A percentile compares a stretch with the other conserved stretches of the same genome.
Evolutionary conservation across 1,140 invertebrate genomes (phyloP).

Genomic region (Caerostris extrusa): DNA sequence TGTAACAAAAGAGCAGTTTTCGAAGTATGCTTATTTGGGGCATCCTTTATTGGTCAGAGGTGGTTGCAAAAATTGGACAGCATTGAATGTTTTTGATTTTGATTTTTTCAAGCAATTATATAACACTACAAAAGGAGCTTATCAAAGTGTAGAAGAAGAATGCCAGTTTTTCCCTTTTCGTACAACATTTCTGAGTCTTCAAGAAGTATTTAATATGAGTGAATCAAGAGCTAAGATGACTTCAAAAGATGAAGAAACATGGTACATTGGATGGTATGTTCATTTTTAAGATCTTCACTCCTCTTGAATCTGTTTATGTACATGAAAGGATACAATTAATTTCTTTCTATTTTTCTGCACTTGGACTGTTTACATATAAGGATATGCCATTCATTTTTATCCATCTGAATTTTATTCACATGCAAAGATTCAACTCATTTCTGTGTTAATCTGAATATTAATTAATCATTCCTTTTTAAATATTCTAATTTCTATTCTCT

Average conservation of each 20-base stretch:
- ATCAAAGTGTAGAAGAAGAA: conserved; percentile 81
- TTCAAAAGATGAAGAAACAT: conserved; percentile 83
- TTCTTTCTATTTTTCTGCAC: too few species aligned
- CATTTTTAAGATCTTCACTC: not conserved
- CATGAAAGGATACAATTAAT: too few species aligned
- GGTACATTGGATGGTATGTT: conserved; percentile 96
- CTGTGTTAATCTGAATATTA: too few species aligned
- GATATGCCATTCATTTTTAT: too few species aligned
- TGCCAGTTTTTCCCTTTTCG: conserved; percentile 97
- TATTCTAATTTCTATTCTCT: too few species aligned
- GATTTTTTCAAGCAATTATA: conserved; percentile 91
- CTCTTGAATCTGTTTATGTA: too few species aligned
- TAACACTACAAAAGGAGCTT: conserved; percentile 80
- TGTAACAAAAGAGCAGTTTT: conserved; percentile 86
- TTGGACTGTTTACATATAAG: too few species aligned
- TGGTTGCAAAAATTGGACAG: conserved; percentile 90
- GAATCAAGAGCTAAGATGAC: conserved; percentile 83
- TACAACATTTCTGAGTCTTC: conserved; percentile 89
- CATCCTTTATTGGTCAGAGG: conserved; percentile 92
- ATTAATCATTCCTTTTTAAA: too few species aligned
- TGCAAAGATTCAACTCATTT: too few species aligned
- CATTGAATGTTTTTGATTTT: conserved; percentile 87
- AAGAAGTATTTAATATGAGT: conserved; percentile 88
- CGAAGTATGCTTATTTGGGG: conserved; percentile 87
- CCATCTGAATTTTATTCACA: too few species aligned